phyloP scores from a whole-genome alignment of 1,140 invertebrate genomes.

The honey bee (Apis mellifera) region Amel_HAv3.1 CM009931.2:10920501-10921000 shows the following conservation, averaged over 20 bases:
- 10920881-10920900: neutral
- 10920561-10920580: no score
- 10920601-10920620: no score
- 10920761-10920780: conserved; percentile 33
- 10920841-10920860: neutral
- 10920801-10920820: neutral
- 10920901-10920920: no score
- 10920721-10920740: neutral
- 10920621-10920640: no score
- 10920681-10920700: no score
- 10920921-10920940: neutral
- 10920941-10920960: neutral
- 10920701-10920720: neutral
- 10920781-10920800: neutral
- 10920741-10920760: neutral
- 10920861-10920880: neutral
- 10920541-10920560: no score
- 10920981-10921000: no score
- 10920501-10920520: neutral
- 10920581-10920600: no score
- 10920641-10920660: no score
- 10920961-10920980: neutral
- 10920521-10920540: neutral
- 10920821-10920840: no score
- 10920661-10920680: no score